These are phyloP conservation scores for Lepidochrysops patricia DNA, from an alignment of 2,888 invertebrate genomes.

Conservation along the genomic window DNA sequence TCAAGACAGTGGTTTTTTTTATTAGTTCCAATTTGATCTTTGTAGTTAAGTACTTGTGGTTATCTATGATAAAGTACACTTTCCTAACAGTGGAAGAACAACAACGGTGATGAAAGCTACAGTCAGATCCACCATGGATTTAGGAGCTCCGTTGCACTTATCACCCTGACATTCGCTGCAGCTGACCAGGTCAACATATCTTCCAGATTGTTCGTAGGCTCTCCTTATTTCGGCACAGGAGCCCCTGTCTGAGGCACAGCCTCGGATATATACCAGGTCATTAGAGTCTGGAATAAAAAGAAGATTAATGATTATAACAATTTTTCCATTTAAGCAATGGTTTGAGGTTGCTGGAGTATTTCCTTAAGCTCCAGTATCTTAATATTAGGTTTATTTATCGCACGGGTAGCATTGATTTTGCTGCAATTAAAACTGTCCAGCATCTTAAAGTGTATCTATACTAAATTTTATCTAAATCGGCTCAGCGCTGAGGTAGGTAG, in stretches of 20 bases:
- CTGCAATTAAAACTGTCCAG: too few relatives aligned
- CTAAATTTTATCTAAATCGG: too few relatives aligned
- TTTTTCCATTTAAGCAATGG: too few relatives aligned
- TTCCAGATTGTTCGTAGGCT: constrained; percentile 31
- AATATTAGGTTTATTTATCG: too few relatives aligned
- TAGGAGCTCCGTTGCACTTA: constrained; percentile 42
- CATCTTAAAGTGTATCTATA: too few relatives aligned
- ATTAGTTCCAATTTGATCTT: too few relatives aligned
- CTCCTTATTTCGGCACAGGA: constrained; percentile 44
- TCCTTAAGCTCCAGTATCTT: too few relatives aligned
- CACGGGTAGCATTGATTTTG: too few relatives aligned
- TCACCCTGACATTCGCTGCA: constrained; percentile 52
- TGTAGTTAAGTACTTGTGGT: too few relatives aligned
- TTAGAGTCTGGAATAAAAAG: constrained; percentile 38
- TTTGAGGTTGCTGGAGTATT: too few relatives aligned
- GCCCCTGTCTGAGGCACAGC: constrained; percentile 50
- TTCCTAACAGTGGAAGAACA: constrained; percentile 42
- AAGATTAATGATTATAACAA: not conserved
- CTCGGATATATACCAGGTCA: constrained; percentile 43
- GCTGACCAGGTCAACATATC: constrained; percentile 34
- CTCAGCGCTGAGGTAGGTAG: too few relatives aligned
- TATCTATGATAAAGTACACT: constrained; percentile 38
- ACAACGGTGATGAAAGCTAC: constrained; percentile 39
- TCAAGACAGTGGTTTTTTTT: too few relatives aligned
- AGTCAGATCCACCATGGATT: constrained; percentile 34